Conservation (phyloP, 2,888 invertebrate genomes). For the Petrolisthes cinctipes region DNA sequence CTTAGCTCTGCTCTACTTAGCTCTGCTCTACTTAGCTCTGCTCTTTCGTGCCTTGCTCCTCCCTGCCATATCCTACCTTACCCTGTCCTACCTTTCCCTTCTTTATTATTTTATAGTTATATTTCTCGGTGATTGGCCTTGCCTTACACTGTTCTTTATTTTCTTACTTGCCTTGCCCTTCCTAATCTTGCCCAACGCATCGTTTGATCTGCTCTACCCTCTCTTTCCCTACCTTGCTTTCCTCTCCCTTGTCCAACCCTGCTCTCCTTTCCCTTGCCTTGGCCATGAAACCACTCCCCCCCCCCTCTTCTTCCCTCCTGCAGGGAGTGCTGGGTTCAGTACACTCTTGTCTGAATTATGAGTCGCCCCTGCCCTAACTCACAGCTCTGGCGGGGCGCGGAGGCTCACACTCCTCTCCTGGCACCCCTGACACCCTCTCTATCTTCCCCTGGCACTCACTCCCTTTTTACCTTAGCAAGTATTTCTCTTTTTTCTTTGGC, state of each 20-base stretch:
- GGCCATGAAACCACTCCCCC: not conserved
- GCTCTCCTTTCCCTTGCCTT: too few species aligned
- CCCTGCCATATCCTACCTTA: not conserved
- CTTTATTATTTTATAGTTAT: too few species aligned
- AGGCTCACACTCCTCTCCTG: not conserved
- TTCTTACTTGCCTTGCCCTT: too few species aligned
- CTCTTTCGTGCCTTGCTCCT: not conserved
- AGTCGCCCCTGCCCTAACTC: not conserved
- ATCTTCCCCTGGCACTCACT: not conserved
- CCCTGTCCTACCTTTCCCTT: too few species aligned
- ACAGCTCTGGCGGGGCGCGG: not conserved
- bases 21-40: not conserved
- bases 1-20: not conserved
- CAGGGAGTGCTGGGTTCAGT: not conserved
- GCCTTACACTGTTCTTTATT: too few species aligned
- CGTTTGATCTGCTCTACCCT: too few species aligned
- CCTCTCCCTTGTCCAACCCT: too few species aligned
- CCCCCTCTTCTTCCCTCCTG: not conserved
- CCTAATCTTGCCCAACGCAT: too few species aligned
- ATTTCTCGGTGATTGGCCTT: too few species aligned
- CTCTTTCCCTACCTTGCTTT: too few species aligned
- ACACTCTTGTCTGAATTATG: not conserved
- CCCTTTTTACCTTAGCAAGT: not conserved
- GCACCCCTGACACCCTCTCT: not conserved
- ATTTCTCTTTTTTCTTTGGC: too few species aligned